These are phyloP conservation scores for Cacatua alba DNA, from an alignment of 2,113 vertebrate species.

Conservation along the genomic window DNA sequence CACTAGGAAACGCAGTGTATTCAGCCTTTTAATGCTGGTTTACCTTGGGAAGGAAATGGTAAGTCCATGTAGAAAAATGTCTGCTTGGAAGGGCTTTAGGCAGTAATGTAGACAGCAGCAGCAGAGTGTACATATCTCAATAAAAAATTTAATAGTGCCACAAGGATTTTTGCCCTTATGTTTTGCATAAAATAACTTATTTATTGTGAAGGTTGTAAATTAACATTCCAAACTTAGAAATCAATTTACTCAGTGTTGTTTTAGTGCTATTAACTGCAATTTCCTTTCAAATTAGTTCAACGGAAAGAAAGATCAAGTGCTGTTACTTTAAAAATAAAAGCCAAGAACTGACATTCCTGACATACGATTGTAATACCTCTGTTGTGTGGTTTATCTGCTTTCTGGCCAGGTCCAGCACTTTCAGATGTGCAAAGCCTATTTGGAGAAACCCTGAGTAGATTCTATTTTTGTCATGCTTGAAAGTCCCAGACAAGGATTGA, in stretches of 20 bases:
- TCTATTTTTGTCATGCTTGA: background rate
- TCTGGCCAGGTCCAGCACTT: background rate
- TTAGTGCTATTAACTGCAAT: background rate
- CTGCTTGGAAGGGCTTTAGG: background rate
- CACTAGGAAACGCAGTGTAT: background rate
- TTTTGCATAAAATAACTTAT: background rate
- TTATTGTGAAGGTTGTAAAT: background rate
- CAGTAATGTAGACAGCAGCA: background rate
- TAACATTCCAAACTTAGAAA: background rate
- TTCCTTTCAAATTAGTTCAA: background rate
- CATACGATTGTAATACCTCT: background rate
- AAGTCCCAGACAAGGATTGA: background rate
- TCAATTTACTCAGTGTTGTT: background rate
- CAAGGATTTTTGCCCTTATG: background rate
- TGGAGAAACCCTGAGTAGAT: background rate
- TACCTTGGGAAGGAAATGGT: background rate
- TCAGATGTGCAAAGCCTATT: background rate
- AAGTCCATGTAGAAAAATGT: background rate
- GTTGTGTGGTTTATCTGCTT: rapidly evolving
- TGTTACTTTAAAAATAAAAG: background rate
- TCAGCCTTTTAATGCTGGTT: background rate
- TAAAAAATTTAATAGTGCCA: background rate
- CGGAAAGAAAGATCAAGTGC: background rate
- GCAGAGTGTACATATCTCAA: background rate
- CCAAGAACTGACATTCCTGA: background rate